Evolutionary conservation across 2,888 invertebrate species (phyloP), one percentile per base, ranked within the genome.

Genomic region (Synergus gifuensis): DNA sequence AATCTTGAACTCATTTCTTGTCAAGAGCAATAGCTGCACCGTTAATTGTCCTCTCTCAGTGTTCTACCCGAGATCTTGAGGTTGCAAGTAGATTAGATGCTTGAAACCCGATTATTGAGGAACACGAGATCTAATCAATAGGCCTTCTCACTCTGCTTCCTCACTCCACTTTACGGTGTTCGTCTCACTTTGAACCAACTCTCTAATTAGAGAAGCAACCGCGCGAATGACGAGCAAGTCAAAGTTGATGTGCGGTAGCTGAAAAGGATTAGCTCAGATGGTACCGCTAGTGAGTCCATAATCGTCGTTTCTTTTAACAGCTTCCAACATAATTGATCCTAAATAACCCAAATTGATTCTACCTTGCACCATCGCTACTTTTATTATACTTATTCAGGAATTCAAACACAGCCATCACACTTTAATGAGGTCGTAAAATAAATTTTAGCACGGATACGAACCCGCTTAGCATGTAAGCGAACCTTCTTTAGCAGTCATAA

Each of bases 31-130:
- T 67, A 44, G 67, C 18, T 44, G 11, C 11, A 67, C 12, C 8
- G 22, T n/a, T 67, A 12, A 67, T 67, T 46, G 67, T 67, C 44
- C 44, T 44, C 44, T n/a, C 44, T 18, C 4, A 67, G 18, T 67
- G 44, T 16, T n/a, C 42, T 44, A 44, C 44, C 12, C 67, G 67
- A 18, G 44, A 67, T 44, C 42, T 1, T 67, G n/a, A 44, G 22
- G 44, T 67, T n/a, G 67, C 44, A 67, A 67, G 12, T 67, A 67
- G 67, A 67, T 67, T 67, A 67, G 67, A 67, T 44, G 67, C 67
- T 44, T 44, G 67, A 42, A 67, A 67, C 16, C 9, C 16, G 69
- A 54, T 69, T 69, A 69, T 69, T 69, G 49, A 36, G 69, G 69
- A 69, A 54, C 49, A n/a, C 36, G 16, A n/a, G 36, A 69, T 49